A percentile compares a stretch with the other conserved stretches of the same genome.
Conservation (phyloP, 2,797 vertebrate species). For the Siniperca obscura region DNA sequence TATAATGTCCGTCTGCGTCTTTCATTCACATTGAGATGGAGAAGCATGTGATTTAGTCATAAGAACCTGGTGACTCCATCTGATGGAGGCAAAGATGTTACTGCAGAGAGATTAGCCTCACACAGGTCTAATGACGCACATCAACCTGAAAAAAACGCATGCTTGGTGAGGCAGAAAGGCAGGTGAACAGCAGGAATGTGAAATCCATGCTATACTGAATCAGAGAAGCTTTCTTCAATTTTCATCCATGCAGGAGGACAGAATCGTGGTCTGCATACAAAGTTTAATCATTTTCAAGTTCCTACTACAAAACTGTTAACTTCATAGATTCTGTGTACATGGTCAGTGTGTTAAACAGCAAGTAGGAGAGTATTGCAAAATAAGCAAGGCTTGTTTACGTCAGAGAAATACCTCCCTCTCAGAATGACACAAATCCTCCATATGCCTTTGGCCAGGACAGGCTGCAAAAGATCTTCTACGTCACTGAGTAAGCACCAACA, state of each 20-base stretch:
- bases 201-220: slow-evolving; percentile 41
- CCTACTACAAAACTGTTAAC: not conserved
- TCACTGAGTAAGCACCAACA: slow-evolving; percentile 53
- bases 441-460: slow-evolving; percentile 46
- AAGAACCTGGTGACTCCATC: slow-evolving; percentile 35
- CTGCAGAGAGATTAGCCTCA: slow-evolving; percentile 62
- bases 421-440: slow-evolving; percentile 43
- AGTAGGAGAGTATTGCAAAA: not conserved
- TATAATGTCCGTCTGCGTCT: not conserved
- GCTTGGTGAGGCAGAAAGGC: slow-evolving; percentile 49
- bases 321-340: not conserved
- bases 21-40: slow-evolving; percentile 29
- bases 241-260: slow-evolving; percentile 11
- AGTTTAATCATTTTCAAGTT: not conserved
- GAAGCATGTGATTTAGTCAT: slow-evolving; percentile 36
- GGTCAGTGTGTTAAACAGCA: not conserved
- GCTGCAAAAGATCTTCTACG: slow-evolving; percentile 45
- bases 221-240: slow-evolving; percentile 15
- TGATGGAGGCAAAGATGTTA: slow-evolving; percentile 34
- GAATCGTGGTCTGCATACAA: slow-evolving; percentile 22
- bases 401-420: slow-evolving; percentile 20
- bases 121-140: slow-evolving; percentile 73
- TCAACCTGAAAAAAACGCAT: slow-evolving; percentile 42
- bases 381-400: slow-evolving; percentile 3
- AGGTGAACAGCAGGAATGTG: slow-evolving; percentile 51